Evolutionary conservation across 2,888 invertebrate genomes (phyloP), one percentile per base, ranked within the genome.

Genomic region (Mallateleia sp.): DNA sequence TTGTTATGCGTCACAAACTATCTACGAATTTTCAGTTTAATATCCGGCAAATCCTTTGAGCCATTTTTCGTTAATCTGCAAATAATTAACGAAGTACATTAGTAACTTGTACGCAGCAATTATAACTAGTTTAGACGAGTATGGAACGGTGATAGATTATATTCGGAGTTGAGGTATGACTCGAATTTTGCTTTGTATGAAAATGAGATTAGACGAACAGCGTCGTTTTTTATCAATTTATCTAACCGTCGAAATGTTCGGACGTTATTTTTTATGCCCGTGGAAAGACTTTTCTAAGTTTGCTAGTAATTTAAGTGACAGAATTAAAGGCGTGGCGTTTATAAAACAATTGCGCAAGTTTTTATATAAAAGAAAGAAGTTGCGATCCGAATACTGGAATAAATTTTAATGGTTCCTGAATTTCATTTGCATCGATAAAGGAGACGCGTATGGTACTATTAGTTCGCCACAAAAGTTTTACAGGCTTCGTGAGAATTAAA

Each of bases 401-500:
- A 79, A 69, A 69, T 69, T 78, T 60, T 79, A 69, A 79, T 62
- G 50, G 38, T 62, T 28, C 18, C 52, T 38, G 60, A 79, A 69
- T 79, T 69, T 50, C 79, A 69, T 79, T 79, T 79, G 60, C 69
- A 79, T 60, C 58, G 69, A 60, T 60, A 60, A 79, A 79, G 34
- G 20, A 50, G 67, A 60, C 50, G 58, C 42, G 69, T 69, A 79
- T 60, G 42, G 79, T 52, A 34, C 74, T 47, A 84, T 87, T 84
- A 71, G 78, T 67, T 71, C 64, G 42, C 77, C 18, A 56, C 58
- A 75, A 82, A 82, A 79, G 64, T 71, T 84, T 87, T 86, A 88
- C 81, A 81, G 85, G 69, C 58, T 75, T 82, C 56, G 77, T 11
- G 82, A 80, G 84, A 89, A 89, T 88, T 77, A 60, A 86, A 89